Evolutionary conservation across 30 jellyfish, hydroid and myxozoan species (phyloP).

Genomic region (Rhopilema esculentum): DNA sequence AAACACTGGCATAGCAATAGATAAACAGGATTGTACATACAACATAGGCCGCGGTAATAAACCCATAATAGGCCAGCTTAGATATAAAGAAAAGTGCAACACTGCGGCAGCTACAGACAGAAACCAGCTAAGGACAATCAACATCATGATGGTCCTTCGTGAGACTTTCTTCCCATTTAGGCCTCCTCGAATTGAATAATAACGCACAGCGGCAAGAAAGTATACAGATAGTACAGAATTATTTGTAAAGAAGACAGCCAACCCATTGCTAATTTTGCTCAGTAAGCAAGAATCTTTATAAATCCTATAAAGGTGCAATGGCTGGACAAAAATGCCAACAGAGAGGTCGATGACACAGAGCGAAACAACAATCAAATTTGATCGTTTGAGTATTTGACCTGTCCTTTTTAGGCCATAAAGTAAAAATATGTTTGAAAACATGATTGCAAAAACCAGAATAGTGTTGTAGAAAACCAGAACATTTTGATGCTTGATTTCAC

Average conservation of each 20-base stretch:
- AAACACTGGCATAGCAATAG: constrained; percentile 42
- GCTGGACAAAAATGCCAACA: constrained; percentile 40
- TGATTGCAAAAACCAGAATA: constrained; percentile 15
- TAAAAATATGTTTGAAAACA: constrained; percentile 24
- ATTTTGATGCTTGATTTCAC: neutral
- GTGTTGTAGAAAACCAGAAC: constrained; percentile 14
- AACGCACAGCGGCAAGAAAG: constrained; percentile 35
- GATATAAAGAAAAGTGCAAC: constrained; percentile 31
- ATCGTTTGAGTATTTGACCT: constrained; percentile 16
- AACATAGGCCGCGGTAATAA: constrained; percentile 33
- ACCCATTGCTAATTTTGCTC: constrained; percentile 33
- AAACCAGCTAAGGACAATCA: constrained; percentile 38
- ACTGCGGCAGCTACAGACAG: constrained; percentile 8
- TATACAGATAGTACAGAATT: constrained; percentile 43
- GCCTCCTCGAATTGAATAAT: constrained; percentile 34
- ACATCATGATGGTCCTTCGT: neutral
- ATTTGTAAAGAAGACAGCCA: constrained; percentile 36
- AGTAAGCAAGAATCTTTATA: constrained; percentile 57
- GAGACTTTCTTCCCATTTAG: constrained; percentile 45
- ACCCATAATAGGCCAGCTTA: constrained; percentile 53
- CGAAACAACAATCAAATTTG: constrained; percentile 27
- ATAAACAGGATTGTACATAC: constrained; percentile 25
- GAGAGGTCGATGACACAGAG: constrained; percentile 29
- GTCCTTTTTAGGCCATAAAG: constrained; percentile 33
- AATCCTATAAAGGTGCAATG: constrained; percentile 44